phyloP scores from a whole-genome alignment of 2,797 vertebrate genomes.

The Taeniopygia guttata region DNA sequence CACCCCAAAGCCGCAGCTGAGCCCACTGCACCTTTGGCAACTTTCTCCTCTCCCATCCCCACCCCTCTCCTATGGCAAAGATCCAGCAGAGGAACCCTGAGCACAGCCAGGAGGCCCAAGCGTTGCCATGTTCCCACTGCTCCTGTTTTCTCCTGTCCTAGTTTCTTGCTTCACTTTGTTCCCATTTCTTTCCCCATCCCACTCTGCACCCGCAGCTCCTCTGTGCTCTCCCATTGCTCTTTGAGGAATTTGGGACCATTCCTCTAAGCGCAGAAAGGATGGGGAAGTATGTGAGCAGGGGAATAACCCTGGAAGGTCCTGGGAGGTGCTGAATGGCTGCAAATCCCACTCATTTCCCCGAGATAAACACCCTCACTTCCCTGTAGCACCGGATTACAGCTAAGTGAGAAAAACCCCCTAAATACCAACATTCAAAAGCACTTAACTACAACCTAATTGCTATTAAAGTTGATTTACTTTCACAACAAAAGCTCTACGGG shows the following conservation, averaged over 20 bases:
- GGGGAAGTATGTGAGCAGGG: background rate
- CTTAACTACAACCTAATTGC: background rate
- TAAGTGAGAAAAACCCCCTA: background rate
- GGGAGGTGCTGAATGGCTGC: conserved; percentile 4
- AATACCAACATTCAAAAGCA: background rate
- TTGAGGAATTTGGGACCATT: background rate
- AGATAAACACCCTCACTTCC: conserved; percentile 26
- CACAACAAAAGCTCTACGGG: conserved; percentile 7
- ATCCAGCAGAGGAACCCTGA: background rate
- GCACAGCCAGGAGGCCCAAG: background rate
- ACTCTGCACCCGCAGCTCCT: fast-evolving
- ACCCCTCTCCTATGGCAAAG: fast-evolving
- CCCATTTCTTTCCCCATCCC: fast-evolving
- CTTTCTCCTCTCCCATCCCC: background rate
- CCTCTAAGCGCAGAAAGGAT: background rate
- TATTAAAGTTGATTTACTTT: conserved; percentile 23
- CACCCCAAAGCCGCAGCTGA: background rate
- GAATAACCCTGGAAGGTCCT: background rate
- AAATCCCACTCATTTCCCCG: conserved; percentile 45
- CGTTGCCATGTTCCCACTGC: fast-evolving
- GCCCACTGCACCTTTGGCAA: background rate
- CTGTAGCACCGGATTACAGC: background rate
- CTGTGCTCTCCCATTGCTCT: fast-evolving
- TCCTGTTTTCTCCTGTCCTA: background rate
- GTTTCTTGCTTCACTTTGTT: background rate